Evolutionary conservation across 2,113 vertebrate species (phyloP).

Genomic region (Gavia stellata): DNA sequence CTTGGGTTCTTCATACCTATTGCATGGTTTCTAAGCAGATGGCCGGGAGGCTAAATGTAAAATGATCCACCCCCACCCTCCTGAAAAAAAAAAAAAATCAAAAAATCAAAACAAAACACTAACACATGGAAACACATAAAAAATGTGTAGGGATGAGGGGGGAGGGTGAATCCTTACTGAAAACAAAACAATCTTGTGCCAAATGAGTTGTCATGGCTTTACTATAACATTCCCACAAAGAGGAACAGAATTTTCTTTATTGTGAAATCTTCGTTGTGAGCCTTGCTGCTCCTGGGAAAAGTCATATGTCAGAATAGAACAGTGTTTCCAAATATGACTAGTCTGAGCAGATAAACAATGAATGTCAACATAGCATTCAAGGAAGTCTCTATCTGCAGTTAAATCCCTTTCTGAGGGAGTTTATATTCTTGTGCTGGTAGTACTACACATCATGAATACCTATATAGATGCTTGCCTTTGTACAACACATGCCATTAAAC

Average conservation of each 20-base stretch:
- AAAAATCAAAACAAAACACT: background rate
- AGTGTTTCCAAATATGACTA: conserved; percentile 65
- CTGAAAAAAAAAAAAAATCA: background rate
- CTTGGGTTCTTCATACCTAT: background rate
- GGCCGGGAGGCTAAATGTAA: conserved; percentile 7
- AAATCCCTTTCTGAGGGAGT: background rate
- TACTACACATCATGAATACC: background rate
- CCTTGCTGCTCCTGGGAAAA: conserved; percentile 63
- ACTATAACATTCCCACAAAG: conserved; percentile 51
- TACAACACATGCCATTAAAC: background rate
- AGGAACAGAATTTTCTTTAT: conserved; percentile 55
- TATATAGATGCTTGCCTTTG: background rate
- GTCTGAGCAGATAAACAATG: conserved; percentile 60
- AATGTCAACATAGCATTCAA: conserved; percentile 55
- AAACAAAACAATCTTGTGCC: conserved; percentile 28
- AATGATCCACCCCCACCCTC: background rate
- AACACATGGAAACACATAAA: background rate
- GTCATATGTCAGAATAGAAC: conserved; percentile 61
- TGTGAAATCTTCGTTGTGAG: conserved; percentile 59
- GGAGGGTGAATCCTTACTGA: background rate
- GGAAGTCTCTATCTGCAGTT: conserved; percentile 10
- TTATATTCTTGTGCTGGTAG: background rate
- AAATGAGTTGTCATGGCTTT: conserved; percentile 46
- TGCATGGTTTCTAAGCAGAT: background rate
- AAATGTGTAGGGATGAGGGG: background rate